Base-by-base conservation (phyloP, 1,140 invertebrate species). In the Brachionus paranguensis region DNA sequence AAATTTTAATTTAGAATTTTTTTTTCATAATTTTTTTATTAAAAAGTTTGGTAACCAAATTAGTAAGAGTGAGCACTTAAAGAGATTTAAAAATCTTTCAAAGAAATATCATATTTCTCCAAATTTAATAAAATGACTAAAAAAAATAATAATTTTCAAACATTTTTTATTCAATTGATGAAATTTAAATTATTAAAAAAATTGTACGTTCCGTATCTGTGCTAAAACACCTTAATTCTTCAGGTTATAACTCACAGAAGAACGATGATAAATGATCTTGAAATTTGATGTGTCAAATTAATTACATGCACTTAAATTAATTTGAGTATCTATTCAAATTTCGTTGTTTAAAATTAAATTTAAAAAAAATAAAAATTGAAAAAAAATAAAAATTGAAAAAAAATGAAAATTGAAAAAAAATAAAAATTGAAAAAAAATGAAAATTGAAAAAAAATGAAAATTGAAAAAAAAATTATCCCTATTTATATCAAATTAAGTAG, bases 251-350 rank as follows among this genome's bases (percentile, higher is more conserved):
- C 68, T 72, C 68, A 72, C 68, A 72, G 68, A 72, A 72, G 41
- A 72, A 24, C 68, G 53, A 43, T 10, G 14, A 17, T 7, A 37
- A 7, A 41, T 72, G 17, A 7, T 72, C 68, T 72, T 43, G 68
- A 72, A 72, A 72, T 72, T 72, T 72, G 68, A 72, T 72, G 68
- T 72, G 68, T 72, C 68, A 72, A 72, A 72, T 43, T 72, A 72
- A 72, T 72, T 72, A 72, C 68, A 41, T 33, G 2, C 11, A 72
- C 68, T 72, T 72, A 72, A 72, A 72, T 43, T 72, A 72, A 72
- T 72, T 72, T 72, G 68, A 72, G 68, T 72, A 72, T 72, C 68
- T 41, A 68, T 37, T 72, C 68, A 72, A 72, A 72, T 72, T 72
- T 72, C 68, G 43, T 20, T 45, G n/a, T 37, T 43, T 3, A 72